Base-by-base conservation (phyloP, 2,797 vertebrate genomes). In the Luscinia megarhynchos region DNA sequence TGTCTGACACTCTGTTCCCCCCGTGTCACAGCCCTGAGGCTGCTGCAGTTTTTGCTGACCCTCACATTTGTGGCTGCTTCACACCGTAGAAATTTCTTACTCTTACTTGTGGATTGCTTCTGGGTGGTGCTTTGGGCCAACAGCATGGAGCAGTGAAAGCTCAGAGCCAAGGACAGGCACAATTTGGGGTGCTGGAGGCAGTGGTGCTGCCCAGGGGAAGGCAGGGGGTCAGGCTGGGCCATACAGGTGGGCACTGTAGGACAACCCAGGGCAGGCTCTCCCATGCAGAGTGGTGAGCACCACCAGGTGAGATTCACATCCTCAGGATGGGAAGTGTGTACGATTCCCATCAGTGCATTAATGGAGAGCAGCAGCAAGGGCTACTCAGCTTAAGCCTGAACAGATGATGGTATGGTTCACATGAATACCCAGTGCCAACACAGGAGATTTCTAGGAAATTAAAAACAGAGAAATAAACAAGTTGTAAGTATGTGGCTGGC, bases 211-310 rank as follows among this genome's bases (percentile, higher is more conserved):
- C 48, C 1, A 0, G 7, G 48, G 11, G 8, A 36, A 14, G 18
- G 43, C 34, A 57, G 1, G 6, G 24, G 15, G 1, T 18, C 46
- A 46, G 79, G 13, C 51, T 12, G 38, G 18, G 51, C 63, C 12
- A 4, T 10, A 15, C 1, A 7, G 27, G 12, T 2, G 9, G 14
- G 15, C 0, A 1, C 68, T 64, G 45, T 4, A 34, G n/a, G 5
- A 2, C 19, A 12, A 14, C 6, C 10, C 23, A 16, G 48, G 5
- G 34, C 51, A 51, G 41, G 6, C 74, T 54, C 20, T 64, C 36
- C 46, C 29, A 11, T 0, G 0, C 21, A 38, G 10, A 12, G 2
- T 24, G 89, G 67, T 30, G 48, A 74, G 7, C n/a, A 50, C 1
- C 64, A 38, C 38, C 38, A 38, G 38, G 38, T 38, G 38, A 38